A percentile compares a stretch with the other conserved stretches of the same genome.
These are phyloP conservation scores for Empidonax alnorum DNA, from an alignment of 2,113 vertebrate species.

Conservation along the genomic window DNA sequence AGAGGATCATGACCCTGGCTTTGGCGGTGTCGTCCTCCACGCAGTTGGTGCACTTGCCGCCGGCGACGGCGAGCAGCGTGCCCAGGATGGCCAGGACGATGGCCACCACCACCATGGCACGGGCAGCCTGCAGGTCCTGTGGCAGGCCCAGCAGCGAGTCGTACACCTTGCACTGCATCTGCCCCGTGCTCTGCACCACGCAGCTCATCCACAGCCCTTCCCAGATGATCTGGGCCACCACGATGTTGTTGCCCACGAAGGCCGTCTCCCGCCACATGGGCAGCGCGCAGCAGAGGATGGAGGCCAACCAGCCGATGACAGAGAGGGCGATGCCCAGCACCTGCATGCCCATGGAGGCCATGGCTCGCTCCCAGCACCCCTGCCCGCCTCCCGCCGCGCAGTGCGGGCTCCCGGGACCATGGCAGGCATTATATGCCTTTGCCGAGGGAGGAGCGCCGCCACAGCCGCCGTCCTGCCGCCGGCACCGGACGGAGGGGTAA, in stretches of 20 bases:
- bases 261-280: constrained; percentile 92
- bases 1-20: constrained; percentile 77
- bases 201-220: constrained; percentile 97
- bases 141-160: constrained; percentile 85
- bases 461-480: constrained; percentile 36
- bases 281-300: constrained; percentile 82
- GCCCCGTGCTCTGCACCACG: constrained; percentile 89
- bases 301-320: constrained; percentile 85
- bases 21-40: constrained; percentile 82
- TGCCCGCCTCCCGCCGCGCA: background rate
- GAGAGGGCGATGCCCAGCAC: constrained; percentile 86
- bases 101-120: constrained; percentile 81
- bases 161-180: constrained; percentile 88
- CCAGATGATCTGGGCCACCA: constrained; percentile 87
- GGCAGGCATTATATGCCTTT: constrained; percentile 66
- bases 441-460: constrained; percentile 53
- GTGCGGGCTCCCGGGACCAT: background rate
- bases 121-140: constrained; percentile 85
- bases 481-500: constrained; percentile 44
- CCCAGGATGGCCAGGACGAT: constrained; percentile 77
- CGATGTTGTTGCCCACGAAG: constrained; percentile 88
- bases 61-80: constrained; percentile 82
- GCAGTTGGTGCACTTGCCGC: constrained; percentile 93
- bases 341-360: constrained; percentile 89
- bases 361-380: background rate